Evolutionary conservation across 2,888 invertebrate species (phyloP).

Genomic region (Morpho achilles): DNA sequence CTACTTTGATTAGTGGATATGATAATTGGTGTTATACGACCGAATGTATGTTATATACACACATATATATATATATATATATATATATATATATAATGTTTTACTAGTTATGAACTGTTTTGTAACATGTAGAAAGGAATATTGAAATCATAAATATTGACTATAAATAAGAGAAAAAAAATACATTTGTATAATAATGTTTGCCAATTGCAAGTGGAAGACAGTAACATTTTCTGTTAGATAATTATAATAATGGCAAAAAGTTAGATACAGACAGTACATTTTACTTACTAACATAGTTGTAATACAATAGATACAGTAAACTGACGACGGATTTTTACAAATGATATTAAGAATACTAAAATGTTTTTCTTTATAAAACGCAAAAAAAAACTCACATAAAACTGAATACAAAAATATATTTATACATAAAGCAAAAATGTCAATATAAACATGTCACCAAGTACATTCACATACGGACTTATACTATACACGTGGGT

Average conservation of each 20-base stretch:
- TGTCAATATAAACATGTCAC: too few relatives aligned
- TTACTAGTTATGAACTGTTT: background rate
- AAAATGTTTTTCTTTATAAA: too few relatives aligned
- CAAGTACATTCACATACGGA: too few relatives aligned
- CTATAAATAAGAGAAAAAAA: too few relatives aligned
- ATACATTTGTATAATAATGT: background rate
- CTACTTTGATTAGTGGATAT: conserved; percentile 41
- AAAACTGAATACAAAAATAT: background rate
- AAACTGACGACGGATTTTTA: too few relatives aligned
- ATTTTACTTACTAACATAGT: background rate
- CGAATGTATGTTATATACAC: conserved; percentile 9
- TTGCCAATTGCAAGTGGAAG: conserved; percentile 8
- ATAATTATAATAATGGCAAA: background rate
- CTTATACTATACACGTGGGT: too few relatives aligned
- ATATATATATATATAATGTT: background rate
- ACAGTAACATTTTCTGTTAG: background rate
- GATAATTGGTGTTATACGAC: conserved; percentile 35
- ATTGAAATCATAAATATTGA: too few relatives aligned
- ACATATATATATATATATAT: background rate
- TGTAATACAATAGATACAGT: too few relatives aligned
- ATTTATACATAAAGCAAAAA: too few relatives aligned
- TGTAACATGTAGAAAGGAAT: too few relatives aligned
- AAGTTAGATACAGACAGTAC: background rate
- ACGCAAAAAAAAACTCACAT: background rate
- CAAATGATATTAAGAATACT: too few relatives aligned